phyloP scores from a whole-genome alignment of 2,797 vertebrate species.

The Loris lydekkerianus region DNA sequence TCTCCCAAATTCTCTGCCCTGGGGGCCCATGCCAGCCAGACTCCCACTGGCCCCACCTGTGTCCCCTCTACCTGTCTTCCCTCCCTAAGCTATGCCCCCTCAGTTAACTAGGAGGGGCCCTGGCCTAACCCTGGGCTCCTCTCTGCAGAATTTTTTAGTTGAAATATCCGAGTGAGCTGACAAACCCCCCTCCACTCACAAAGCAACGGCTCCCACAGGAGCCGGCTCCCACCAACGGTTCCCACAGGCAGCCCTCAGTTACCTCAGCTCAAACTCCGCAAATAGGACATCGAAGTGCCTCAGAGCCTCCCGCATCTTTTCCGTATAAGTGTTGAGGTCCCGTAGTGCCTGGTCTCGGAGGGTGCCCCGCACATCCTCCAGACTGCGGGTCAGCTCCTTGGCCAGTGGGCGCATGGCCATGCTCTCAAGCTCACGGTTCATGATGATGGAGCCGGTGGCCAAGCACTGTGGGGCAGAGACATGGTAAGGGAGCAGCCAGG shows the following conservation, averaged over 20 bases:
- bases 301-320: constrained; percentile 96
- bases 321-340: constrained; percentile 96
- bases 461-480: constrained; percentile 90
- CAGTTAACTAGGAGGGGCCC: no score
- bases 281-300: constrained; percentile 97
- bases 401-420: constrained; percentile 98
- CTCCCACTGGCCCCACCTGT: no score
- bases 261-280: constrained; percentile 99
- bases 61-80: not conserved
- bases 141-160: no score
- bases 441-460: constrained; percentile 99
- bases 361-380: constrained; percentile 96
- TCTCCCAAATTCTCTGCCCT: not conserved
- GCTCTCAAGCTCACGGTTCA: constrained; percentile 99
- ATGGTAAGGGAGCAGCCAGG: accelerated
- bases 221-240: not conserved
- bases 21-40: not conserved
- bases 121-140: not conserved
- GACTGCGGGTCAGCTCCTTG: constrained; percentile 96
- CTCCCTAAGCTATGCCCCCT: not conserved
- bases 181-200: not conserved
- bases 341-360: constrained; percentile 97
- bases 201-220: not conserved
- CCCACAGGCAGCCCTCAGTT: not conserved
- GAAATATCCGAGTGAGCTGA: not conserved